Percentiles rank a stretch among this genome's conserved stretches.
These are phyloP conservation scores for Schizotus pectinicornis DNA, from an alignment of 2,888 invertebrate genomes.

Conservation along the genomic window DNA sequence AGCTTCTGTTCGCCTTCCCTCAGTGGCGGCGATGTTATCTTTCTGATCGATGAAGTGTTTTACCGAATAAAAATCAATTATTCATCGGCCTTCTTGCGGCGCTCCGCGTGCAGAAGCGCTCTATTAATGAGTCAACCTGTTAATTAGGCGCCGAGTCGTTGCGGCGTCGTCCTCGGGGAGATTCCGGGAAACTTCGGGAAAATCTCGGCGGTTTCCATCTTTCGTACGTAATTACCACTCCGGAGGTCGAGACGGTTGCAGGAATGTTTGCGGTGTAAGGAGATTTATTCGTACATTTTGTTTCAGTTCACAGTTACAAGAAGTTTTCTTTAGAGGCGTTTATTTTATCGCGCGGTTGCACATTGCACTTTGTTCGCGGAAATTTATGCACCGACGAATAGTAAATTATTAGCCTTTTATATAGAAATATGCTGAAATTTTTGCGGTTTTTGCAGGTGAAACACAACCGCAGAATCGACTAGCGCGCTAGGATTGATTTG, in stretches of 20 bases:
- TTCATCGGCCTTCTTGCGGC: conserved; percentile 15
- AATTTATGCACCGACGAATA: conserved; percentile 21
- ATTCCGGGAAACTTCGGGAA: not conserved
- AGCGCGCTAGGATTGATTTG: too few species aligned
- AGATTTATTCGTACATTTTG: conserved; percentile 45
- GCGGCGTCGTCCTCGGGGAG: too few species aligned
- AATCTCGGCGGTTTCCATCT: not conserved
- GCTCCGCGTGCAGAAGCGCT: conserved; percentile 16
- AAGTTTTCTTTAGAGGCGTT: conserved; percentile 38
- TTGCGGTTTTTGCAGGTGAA: conserved; percentile 2
- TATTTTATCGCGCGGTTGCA: conserved; percentile 33
- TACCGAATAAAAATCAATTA: conserved; percentile 29
- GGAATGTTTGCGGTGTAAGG: conserved; percentile 30
- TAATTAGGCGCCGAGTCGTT: conserved; percentile 29
- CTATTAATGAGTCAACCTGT: conserved; percentile 33
- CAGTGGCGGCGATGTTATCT: conserved; percentile 18
- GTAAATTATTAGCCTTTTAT: conserved; percentile 24
- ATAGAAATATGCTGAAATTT: not conserved
- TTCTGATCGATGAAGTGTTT: conserved; percentile 29
- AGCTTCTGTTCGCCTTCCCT: too few species aligned
- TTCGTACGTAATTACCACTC: too few species aligned
- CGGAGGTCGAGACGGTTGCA: not conserved
- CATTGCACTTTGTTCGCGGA: conserved; percentile 18
- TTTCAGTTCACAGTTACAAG: conserved; percentile 43
- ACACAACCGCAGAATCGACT: not conserved